Percentiles rank a stretch among this genome's conserved stretches.
Evolutionary conservation across 2,797 vertebrate species (phyloP).

Genomic region (Tangara arthus): DNA sequence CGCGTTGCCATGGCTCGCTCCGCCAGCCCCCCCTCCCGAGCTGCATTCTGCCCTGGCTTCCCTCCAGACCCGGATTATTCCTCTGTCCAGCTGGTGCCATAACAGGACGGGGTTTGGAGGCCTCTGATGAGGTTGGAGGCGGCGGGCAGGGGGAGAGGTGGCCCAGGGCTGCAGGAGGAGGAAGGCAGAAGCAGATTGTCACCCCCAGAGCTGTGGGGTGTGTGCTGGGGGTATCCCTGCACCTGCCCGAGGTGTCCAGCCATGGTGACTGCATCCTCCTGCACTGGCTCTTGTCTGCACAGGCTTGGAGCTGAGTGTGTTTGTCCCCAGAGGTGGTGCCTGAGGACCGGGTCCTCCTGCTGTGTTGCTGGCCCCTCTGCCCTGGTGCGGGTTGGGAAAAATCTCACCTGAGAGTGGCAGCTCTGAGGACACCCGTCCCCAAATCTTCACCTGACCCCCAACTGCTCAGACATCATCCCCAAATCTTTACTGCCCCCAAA

Average conservation of each 20-base stretch:
- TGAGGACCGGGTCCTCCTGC: neutral
- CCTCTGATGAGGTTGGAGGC: neutral
- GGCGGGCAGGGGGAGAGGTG: neutral
- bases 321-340: neutral
- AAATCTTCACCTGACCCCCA: neutral
- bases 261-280: neutral
- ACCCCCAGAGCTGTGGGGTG: neutral
- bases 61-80: constrained; percentile 55
- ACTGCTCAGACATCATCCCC: fast-evolving
- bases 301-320: neutral
- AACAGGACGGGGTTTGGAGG: neutral
- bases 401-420: neutral
- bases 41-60: constrained; percentile 56
- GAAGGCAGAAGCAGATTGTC: neutral
- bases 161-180: neutral
- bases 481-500: neutral
- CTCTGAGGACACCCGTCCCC: neutral
- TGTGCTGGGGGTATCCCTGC: neutral
- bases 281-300: neutral
- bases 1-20: neutral
- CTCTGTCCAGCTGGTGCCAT: constrained; percentile 50
- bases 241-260: fast-evolving
- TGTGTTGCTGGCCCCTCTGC: neutral
- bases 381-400: neutral
- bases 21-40: neutral